Evolutionary conservation across 2,797 vertebrate species (phyloP), one percentile per base, ranked within the genome.

Genomic region (Uromys caudimaculatus): DNA sequence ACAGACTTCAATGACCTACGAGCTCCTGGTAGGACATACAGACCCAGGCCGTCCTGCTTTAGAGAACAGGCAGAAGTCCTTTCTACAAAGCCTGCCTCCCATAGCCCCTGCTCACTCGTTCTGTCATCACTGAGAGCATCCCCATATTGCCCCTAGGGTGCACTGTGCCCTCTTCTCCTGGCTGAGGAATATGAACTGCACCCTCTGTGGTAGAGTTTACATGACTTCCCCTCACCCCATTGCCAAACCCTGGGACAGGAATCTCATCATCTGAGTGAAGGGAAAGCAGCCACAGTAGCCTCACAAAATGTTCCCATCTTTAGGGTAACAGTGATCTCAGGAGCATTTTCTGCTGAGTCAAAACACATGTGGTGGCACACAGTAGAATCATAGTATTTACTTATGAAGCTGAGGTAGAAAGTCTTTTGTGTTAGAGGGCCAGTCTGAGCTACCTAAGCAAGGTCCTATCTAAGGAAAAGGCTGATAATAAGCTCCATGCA

Each of bases 121-220:
- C 8, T 73, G 12, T 44, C 60, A 10, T 44, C 60, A 77, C 58
- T 77, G 52, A 89, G 52, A 41, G 56, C 75, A 62, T 2, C 35
- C 52, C 29, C n/a, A 1, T 73, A 3, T 1, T 44, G n/a, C 44
- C 81, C n/a, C 2, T 1, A 0, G 0, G 14, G 7, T 14, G 0
- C 16, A 52, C 62, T 1, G 3, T 71, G 35, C 32, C 76, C 38
- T 69, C 8, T 4, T 67, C 50, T 9, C 58, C 58, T 64, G 23
- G 35, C 35, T 83, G n/a, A 1, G 35, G 13, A 82, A n/a, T 19
- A n/a, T 52, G 32, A 91, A 67, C 47, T 41, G 23, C 79, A 77
- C 0, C 69, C 27, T 27, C 6, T 76, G 44, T 56, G 67, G 29
- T 41, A 5, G 44, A 58, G 8, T 10, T 73, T 81, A 3, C 0